phyloP scores from a whole-genome alignment of 2,888 invertebrate genomes.

The Nephrotoma guestfalica region DNA sequence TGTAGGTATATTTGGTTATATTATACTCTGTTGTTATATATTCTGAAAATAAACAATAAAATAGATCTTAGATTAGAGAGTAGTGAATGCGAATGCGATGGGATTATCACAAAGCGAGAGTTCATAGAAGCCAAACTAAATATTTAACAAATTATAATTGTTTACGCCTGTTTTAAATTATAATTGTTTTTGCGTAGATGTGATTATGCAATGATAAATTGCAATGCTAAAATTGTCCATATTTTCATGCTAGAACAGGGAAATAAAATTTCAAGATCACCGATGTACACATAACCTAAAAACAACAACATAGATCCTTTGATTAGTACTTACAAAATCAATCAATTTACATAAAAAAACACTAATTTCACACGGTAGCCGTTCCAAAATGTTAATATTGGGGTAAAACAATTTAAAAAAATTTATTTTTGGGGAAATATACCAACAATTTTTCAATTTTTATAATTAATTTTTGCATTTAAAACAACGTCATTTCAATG shows the following conservation, averaged over 20 bases:
- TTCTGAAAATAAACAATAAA: background rate
- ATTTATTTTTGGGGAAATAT: background rate
- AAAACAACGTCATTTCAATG: background rate
- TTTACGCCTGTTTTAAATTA: background rate
- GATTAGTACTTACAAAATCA: background rate
- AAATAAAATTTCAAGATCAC: background rate
- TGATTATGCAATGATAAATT: background rate
- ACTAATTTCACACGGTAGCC: background rate
- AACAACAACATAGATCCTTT: background rate
- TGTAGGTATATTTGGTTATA: background rate
- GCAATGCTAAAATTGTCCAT: background rate
- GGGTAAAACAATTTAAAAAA: background rate
- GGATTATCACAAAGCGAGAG: background rate
- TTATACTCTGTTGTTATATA: too few relatives aligned
- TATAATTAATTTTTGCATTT: background rate
- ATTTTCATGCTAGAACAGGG: background rate
- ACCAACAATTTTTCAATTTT: background rate
- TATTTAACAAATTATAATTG: background rate
- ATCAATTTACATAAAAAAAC: background rate
- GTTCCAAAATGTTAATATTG: background rate
- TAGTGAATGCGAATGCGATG: background rate
- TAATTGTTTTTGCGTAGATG: background rate
- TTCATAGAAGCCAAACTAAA: background rate
- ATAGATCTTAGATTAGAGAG: background rate
- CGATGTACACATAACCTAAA: background rate